Evolutionary conservation across 2,888 invertebrate genomes (phyloP).

Genomic region (Keiferia lycopersicella): DNA sequence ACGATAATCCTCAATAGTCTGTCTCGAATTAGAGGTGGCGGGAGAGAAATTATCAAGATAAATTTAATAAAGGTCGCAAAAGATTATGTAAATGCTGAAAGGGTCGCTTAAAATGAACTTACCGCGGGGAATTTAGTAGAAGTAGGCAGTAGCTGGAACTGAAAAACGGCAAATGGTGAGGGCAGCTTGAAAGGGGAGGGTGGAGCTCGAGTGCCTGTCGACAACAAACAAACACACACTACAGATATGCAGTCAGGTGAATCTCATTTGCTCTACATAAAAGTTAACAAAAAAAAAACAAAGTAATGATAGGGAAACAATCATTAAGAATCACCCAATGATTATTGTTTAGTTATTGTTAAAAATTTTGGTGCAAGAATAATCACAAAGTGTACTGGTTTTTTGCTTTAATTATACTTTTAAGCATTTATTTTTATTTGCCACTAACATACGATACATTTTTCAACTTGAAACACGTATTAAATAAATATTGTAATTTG

Average conservation of each 20-base stretch:
- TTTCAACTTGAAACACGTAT: too few species aligned
- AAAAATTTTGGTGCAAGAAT: too few species aligned
- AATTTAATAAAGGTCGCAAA: not conserved
- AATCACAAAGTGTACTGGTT: too few species aligned
- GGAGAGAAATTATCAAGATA: not conserved
- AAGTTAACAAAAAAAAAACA: too few species aligned
- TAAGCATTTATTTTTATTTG: too few species aligned
- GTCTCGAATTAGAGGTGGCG: conserved; percentile 2
- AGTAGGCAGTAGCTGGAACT: conserved; percentile 47
- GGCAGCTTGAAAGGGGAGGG: conserved; percentile 36
- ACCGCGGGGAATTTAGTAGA: conserved; percentile 56
- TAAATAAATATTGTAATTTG: too few species aligned
- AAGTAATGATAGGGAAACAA: too few species aligned
- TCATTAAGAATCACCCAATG: too few species aligned
- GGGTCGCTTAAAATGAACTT: conserved; percentile 34
- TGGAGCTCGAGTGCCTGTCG: conserved; percentile 41
- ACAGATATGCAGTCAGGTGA: not conserved
- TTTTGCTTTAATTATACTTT: too few species aligned
- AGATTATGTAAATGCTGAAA: not conserved
- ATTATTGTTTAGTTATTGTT: too few species aligned
- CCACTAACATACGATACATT: too few species aligned
- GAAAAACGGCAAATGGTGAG: conserved; percentile 36
- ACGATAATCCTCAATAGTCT: conserved; percentile 1
- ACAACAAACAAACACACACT: conserved; percentile 27
- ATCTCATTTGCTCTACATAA: not conserved